Conservation (phyloP, 2,113 vertebrate species). For the Solea solea region DNA sequence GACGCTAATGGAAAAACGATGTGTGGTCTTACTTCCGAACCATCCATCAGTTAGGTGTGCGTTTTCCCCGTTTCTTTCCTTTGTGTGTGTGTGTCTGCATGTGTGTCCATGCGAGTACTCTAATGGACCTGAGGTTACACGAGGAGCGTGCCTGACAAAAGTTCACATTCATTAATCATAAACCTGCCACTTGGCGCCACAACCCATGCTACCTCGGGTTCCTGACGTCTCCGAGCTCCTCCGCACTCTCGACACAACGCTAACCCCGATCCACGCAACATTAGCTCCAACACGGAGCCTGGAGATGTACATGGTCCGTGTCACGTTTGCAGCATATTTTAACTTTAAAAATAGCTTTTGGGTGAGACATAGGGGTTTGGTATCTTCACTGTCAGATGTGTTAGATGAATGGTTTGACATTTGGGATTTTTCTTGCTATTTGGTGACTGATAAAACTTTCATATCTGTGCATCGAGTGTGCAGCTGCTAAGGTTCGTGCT, state of each 20-base stretch:
- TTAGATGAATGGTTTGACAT: no score
- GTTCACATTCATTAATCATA: slow-evolving; percentile 79
- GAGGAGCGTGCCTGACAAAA: slow-evolving; percentile 56
- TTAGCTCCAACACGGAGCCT: not conserved
- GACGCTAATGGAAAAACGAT: slow-evolving; percentile 61
- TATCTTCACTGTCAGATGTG: no score
- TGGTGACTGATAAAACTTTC: no score
- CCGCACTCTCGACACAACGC: not conserved
- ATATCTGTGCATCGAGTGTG: no score
- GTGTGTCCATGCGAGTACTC: slow-evolving; percentile 36
- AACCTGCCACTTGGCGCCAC: slow-evolving; percentile 53
- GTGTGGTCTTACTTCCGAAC: slow-evolving; percentile 42
- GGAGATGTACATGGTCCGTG: not conserved
- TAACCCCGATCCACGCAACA: not conserved
- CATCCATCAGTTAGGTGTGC: slow-evolving; percentile 53
- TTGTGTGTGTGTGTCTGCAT: slow-evolving; percentile 4
- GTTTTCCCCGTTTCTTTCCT: not conserved
- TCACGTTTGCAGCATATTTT: no score
- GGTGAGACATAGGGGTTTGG: no score
- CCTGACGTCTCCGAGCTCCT: slow-evolving; percentile 18
- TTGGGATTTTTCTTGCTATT: no score
- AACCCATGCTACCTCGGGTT: slow-evolving; percentile 37
- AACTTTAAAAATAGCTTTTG: no score
- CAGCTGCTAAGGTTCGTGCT: no score
- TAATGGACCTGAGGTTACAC: slow-evolving; percentile 55